Base-by-base conservation (phyloP, 1,140 invertebrate genomes). In the Cotesia glomerata region DNA sequence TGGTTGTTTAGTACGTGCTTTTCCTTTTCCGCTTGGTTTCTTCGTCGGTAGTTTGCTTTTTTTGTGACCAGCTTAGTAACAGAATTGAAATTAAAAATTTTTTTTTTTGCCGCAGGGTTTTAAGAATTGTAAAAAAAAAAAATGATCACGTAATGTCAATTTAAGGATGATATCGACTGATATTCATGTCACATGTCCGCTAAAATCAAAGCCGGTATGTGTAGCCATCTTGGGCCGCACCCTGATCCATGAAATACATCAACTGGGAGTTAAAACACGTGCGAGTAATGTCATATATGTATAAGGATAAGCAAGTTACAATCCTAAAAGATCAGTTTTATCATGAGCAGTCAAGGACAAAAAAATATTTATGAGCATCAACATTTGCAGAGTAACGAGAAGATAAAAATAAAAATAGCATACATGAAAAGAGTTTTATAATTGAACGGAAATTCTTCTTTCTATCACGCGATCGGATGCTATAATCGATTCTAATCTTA, bases 1-100 rank as follows among this genome's bases (percentile, higher is more conserved):
- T 61, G 93, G 93, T 81, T 93, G 92, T 86, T 92, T 92, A 75
- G 93, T 93, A 84, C 92, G 90, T 66, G 90, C 90, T 82, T 93
- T 91, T 83, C 91, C 92, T 85, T 92, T 92, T 72, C 89, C 91
- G 71, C 82, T 88, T 8, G 83, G 79, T 88, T 95, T 95, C 88
- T 94, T 94, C 80, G 91, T 89, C 49, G 93, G 92, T 74, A 90
- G 89, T 77, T 90, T 84, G 74, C 81, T 89, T 84, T 92, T 90
- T 82, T 92, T 91, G 80, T 91, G 89, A 75, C 87, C 91, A 88
- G 87, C 82, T 85, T 82, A 70, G 65, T 62, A 67, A 72, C 74
- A 16, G 62, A 64, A 49, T 70, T 59, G 9, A 51, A 9, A 18
- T 5, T 74, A 71, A 73, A 77, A 76, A 64, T 59, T 34, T 65